These are phyloP conservation scores for Pagrus major DNA, from an alignment of 2,113 vertebrate genomes.

Conservation along the genomic window DNA sequence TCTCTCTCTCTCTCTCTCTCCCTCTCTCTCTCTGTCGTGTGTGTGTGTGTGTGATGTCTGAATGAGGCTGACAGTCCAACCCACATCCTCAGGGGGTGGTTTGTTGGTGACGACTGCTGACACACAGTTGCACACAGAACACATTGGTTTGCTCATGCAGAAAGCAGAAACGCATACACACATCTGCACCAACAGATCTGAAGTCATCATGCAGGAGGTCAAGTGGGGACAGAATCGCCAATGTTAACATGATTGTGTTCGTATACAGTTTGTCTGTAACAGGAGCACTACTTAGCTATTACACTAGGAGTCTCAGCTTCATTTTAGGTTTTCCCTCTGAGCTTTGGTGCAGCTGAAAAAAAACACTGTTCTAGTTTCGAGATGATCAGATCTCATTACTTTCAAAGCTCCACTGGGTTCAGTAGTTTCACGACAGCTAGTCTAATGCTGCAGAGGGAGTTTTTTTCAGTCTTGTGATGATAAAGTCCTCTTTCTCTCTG, in stretches of 20 bases:
- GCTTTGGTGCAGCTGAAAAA: conserved; percentile 6
- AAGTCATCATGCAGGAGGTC: conserved; percentile 11
- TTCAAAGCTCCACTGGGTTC: conserved; percentile 12
- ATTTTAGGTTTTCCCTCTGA: background rate
- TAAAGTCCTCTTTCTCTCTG: conserved; percentile 13
- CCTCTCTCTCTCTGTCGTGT: too few species aligned
- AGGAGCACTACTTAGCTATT: background rate
- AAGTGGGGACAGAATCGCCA: conserved; percentile 1
- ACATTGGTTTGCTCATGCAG: conserved; percentile 38
- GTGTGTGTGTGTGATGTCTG: conserved; percentile 47
- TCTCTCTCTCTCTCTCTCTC: too few species aligned
- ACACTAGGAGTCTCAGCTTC: background rate
- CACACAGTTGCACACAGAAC: conserved; percentile 43
- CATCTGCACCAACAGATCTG: conserved; percentile 24
- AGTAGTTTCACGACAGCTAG: background rate
- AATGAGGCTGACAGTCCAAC: conserved; percentile 71
- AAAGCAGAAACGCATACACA: conserved; percentile 38
- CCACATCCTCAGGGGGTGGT: conserved; percentile 59
- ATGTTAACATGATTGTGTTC: background rate
- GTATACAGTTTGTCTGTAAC: background rate
- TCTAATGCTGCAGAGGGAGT: background rate
- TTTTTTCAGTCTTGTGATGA: conserved; percentile 10
- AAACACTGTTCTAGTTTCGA: background rate
- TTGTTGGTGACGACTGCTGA: conserved; percentile 68
- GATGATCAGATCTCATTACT: conserved; percentile 23